Base-by-base conservation (phyloP, 2,797 vertebrate species). In the Babyrousa celebensis region DNA sequence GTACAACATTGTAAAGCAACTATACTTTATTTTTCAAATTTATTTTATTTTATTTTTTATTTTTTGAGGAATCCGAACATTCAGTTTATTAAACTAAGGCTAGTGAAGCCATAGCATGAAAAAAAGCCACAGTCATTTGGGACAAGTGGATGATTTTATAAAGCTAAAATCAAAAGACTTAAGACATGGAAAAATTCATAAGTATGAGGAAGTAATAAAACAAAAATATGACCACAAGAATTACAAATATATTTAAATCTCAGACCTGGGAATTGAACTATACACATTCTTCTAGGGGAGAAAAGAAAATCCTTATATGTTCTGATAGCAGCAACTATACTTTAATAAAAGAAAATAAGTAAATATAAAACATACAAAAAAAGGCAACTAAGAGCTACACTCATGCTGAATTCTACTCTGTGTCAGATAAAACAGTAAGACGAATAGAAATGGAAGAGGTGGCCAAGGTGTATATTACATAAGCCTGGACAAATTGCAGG, bases 271-370 rank as follows among this genome's bases (percentile, higher is more conserved):
- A 97, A 98, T 98, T 94, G 97, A 92, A 98, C 98, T 98, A 98
- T 98, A 98, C 98, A 98, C 98, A 97, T 98, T 98, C 98, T 98
- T 96, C 96, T 96, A 98, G 97, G 98, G 98, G 98, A 97, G 97
- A 92, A 92, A 52, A 97, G 92, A 89, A 91, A 77, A 40, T 91
- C 95, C 97, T 98, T 99, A 99, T 98, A 99, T 99, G 98, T 99
- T 99, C 98, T 99, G 99, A 99, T 99, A 99, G 99, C 99, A 99
- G 36, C 36, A 36, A 36, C 36, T 36, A 48, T 48, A 48, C 43
- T 48, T 48, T 48, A 48, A 48, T 48, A 48, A 48, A 48, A 36
- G 36, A 48, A 48, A 48, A 48, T 48, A 48, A 10, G 43, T 48
- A 48, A 48, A 48, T 48, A 48, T 48, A 48, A 48, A 48, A 48